These are phyloP conservation scores for Harlomillsia oculata DNA, from an alignment of 1,140 invertebrate species.

Conservation along the genomic window DNA sequence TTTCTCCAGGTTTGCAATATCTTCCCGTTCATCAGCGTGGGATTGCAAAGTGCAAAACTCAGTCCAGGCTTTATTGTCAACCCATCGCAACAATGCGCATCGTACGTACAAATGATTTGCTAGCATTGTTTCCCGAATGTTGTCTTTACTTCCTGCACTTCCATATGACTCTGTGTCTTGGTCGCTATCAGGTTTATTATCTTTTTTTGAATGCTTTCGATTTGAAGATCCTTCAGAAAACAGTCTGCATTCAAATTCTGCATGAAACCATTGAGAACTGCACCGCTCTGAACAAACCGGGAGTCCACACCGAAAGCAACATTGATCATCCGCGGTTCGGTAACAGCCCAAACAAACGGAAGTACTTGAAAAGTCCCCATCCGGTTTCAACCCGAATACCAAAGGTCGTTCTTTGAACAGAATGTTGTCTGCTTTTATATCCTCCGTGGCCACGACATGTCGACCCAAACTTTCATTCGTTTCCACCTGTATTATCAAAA, in stretches of 20 bases:
- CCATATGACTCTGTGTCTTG: neutral
- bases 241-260: conserved; percentile 27
- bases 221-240: conserved; percentile 8
- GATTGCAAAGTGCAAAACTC: conserved; percentile 20
- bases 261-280: conserved; percentile 25
- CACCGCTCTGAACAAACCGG: conserved; percentile 26
- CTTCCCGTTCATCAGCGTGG: conserved; percentile 13
- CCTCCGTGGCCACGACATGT: conserved; percentile 34
- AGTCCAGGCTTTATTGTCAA: conserved; percentile 10
- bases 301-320: conserved; percentile 20
- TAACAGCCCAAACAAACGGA: conserved; percentile 37
- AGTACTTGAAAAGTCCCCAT: conserved; percentile 1
- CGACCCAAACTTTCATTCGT: conserved; percentile 26
- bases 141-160: neutral
- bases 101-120: conserved; percentile 25
- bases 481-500: conserved; percentile 14
- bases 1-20: conserved; percentile 22
- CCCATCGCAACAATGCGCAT: conserved; percentile 18
- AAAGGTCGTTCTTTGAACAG: conserved; percentile 37
- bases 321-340: conserved; percentile 9
- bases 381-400: conserved; percentile 34
- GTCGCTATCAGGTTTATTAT: neutral
- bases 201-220: neutral
- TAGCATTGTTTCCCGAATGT: conserved; percentile 13
- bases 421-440: conserved; percentile 36